Evolutionary conservation across 2,113 vertebrate species (phyloP).

Genomic region (Solea solea): DNA sequence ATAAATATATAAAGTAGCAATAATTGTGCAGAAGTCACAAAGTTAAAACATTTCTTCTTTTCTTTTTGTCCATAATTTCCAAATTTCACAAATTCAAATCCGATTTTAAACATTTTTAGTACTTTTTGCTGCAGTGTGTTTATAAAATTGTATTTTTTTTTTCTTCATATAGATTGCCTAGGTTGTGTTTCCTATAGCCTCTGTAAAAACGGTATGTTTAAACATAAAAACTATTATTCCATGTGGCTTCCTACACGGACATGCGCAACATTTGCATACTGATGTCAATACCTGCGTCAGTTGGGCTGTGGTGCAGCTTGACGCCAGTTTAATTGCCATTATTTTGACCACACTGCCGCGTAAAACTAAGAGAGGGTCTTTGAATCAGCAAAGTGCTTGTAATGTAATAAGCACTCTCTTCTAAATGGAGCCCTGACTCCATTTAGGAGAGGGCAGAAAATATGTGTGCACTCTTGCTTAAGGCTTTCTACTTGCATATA

Average conservation of each 20-base stretch:
- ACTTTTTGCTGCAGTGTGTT: too few relatives aligned
- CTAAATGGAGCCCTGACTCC: constrained; percentile 82
- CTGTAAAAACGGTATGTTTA: too few relatives aligned
- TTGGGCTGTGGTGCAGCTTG: constrained; percentile 48
- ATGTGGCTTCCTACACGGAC: neutral
- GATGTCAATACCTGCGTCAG: constrained; percentile 55
- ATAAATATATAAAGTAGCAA: too few relatives aligned
- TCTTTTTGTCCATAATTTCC: too few relatives aligned
- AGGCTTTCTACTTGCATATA: constrained; percentile 78
- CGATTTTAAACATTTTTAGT: too few relatives aligned
- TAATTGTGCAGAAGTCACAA: too few relatives aligned
- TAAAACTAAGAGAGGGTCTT: constrained; percentile 62
- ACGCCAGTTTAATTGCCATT: constrained; percentile 73
- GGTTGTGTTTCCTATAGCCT: too few relatives aligned
- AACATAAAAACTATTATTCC: neutral
- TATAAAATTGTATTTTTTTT: too few relatives aligned
- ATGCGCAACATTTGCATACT: neutral
- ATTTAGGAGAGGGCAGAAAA: constrained; percentile 77
- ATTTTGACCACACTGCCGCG: constrained; percentile 61
- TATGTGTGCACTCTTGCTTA: constrained; percentile 75
- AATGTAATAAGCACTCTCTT: constrained; percentile 81
- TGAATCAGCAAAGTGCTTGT: constrained; percentile 80
- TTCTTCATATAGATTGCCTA: too few relatives aligned
- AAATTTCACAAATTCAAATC: too few relatives aligned
- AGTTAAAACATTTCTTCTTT: too few relatives aligned